These are phyloP conservation scores for human (Homo sapiens) DNA, from an alignment of 2,113 vertebrate species.

Conservation along the genomic window DNA sequence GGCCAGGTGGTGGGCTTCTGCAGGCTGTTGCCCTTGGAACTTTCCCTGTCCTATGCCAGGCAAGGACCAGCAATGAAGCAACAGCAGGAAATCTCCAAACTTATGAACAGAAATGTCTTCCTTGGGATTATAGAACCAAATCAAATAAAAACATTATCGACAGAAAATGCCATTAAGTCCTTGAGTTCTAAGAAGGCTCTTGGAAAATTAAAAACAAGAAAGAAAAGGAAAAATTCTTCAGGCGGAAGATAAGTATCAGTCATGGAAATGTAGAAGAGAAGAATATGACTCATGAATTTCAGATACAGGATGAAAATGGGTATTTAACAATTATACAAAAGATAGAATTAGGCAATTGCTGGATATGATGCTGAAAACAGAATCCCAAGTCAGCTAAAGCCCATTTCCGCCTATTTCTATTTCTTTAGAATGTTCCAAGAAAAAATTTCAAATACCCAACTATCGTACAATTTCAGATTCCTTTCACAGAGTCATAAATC, in stretches of 20 bases:
- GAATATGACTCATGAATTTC: slow-evolving; percentile 8
- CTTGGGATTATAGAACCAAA: neutral
- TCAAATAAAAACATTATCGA: neutral
- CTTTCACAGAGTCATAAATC: slow-evolving; percentile 19
- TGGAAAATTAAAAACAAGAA: neutral
- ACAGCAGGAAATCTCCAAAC: neutral
- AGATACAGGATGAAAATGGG: slow-evolving; percentile 9
- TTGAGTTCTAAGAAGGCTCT: neutral
- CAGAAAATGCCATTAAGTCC: neutral
- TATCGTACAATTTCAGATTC: slow-evolving; percentile 19
- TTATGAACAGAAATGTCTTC: neutral
- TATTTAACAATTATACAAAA: slow-evolving; percentile 17
- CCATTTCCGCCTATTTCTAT: neutral
- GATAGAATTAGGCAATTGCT: neutral
- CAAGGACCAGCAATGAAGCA: neutral
- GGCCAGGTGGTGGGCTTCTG: neutral
- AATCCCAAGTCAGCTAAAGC: neutral
- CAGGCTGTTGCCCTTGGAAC: neutral
- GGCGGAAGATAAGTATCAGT: neutral
- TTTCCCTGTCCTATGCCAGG: neutral
- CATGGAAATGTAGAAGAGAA: slow-evolving; percentile 7
- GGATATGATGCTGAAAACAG: neutral
- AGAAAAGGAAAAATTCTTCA: neutral
- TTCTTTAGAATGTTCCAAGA: slow-evolving; percentile 30
- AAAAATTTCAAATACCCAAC: slow-evolving; percentile 19